Evolutionary conservation across 2,113 vertebrate genomes (phyloP).

Genomic region (Notothenia rossii): DNA sequence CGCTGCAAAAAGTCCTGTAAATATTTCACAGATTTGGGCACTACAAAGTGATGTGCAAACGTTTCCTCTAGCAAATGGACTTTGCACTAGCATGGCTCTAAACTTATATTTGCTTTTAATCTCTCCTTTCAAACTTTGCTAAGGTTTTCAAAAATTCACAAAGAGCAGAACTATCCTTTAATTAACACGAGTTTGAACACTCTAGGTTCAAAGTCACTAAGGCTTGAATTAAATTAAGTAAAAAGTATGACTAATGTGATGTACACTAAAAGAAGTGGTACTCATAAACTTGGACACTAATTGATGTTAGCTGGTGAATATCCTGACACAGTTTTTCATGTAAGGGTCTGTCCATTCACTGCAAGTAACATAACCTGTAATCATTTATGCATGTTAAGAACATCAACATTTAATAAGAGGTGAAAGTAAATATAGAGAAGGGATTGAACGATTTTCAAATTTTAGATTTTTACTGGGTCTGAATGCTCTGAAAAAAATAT

Average conservation of each 20-base stretch:
- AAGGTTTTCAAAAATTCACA: slow-evolving; percentile 13
- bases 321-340: background rate
- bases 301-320: background rate
- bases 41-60: background rate
- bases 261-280: background rate
- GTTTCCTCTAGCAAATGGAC: background rate
- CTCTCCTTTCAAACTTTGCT: slow-evolving; percentile 5
- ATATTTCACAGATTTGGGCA: slow-evolving; percentile 30
- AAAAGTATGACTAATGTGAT: background rate
- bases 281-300: slow-evolving; percentile 10
- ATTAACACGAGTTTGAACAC: slow-evolving; percentile 18
- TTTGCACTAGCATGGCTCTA: slow-evolving; percentile 1
- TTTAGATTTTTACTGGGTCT: slow-evolving; percentile 26
- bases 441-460: slow-evolving; percentile 17
- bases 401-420: background rate
- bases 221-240: background rate
- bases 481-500: slow-evolving; percentile 48
- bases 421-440: background rate
- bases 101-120: slow-evolving; percentile 5
- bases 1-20: slow-evolving; percentile 36
- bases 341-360: background rate
- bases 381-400: background rate
- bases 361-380: background rate
- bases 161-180: slow-evolving; percentile 4
- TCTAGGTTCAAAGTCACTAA: background rate